Conservation (phyloP, 2,888 invertebrate species). For the Platycnemis pennipes region DNA sequence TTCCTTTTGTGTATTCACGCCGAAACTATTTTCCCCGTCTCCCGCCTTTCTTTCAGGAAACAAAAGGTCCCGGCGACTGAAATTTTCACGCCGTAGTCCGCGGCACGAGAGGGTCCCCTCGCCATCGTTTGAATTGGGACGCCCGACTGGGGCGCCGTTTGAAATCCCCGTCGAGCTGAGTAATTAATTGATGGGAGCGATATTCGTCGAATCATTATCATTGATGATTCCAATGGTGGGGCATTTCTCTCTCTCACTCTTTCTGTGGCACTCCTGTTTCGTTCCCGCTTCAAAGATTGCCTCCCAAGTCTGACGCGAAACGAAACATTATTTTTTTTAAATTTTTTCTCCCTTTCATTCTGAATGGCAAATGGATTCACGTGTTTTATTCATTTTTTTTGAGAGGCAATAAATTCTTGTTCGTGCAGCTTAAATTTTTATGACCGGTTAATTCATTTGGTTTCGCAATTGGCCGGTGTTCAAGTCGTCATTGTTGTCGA, state of each 20-base stretch:
- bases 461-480: neutral
- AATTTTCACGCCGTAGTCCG: neutral
- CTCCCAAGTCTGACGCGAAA: too few species aligned
- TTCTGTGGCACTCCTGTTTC: neutral
- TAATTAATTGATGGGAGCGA: neutral
- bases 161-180: neutral
- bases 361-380: too few species aligned
- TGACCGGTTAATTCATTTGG: neutral
- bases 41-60: neutral
- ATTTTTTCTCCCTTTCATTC: too few species aligned
- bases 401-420: neutral
- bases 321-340: too few species aligned
- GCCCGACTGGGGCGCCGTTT: neutral
- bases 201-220: neutral
- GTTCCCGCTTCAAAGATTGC: neutral
- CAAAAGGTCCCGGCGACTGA: neutral
- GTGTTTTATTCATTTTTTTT: too few species aligned
- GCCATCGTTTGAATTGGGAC: neutral
- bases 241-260: neutral
- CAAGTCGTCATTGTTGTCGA: neutral
- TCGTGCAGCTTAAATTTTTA: neutral
- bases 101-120: neutral
- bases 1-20: conserved; percentile 11
- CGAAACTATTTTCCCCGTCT: neutral
- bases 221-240: too few species aligned